Percentiles rank a stretch among this genome's conserved stretches.
Conservation (phyloP, 2,797 vertebrate genomes). For the Rhinatrema bivittatum region DNA sequence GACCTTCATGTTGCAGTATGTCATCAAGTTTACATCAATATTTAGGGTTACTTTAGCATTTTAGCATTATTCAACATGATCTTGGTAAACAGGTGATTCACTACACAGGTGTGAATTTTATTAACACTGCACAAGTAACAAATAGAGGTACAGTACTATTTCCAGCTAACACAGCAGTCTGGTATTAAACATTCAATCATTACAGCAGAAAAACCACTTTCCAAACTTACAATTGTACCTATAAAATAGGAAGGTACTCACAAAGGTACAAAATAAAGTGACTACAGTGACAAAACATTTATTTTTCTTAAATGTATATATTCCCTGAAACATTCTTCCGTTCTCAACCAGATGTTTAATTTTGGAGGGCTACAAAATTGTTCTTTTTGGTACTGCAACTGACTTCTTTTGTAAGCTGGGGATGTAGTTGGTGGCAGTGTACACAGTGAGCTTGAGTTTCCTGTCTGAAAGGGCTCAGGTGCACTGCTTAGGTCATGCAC, state of each 20-base stretch:
- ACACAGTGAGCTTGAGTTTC: too few relatives aligned
- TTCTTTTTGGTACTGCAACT: slow-evolving; percentile 1
- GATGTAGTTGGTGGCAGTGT: too few relatives aligned
- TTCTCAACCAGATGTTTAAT: not conserved
- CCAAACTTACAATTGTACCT: slow-evolving; percentile 37
- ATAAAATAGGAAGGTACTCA: slow-evolving; percentile 67
- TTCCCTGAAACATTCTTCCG: too few relatives aligned
- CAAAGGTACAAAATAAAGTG: slow-evolving; percentile 62
- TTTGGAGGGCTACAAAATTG: slow-evolving; percentile 7
- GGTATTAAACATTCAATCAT: slow-evolving; percentile 66
- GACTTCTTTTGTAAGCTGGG: too few relatives aligned
- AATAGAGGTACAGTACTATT: slow-evolving; percentile 57
- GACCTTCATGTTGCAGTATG: slow-evolving; percentile 45
- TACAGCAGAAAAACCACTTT: slow-evolving; percentile 48
- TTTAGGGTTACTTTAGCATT: too few relatives aligned
- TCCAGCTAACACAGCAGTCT: slow-evolving; percentile 44
- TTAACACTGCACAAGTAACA: slow-evolving; percentile 61
- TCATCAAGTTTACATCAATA: slow-evolving; percentile 74
- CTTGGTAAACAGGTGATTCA: slow-evolving; percentile 39
- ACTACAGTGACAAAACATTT: slow-evolving; percentile 53
- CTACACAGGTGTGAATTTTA: slow-evolving; percentile 50
- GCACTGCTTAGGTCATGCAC: too few relatives aligned
- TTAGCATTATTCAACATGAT: slow-evolving; percentile 43
- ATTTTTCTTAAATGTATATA: too few relatives aligned
- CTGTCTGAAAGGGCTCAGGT: too few relatives aligned